Percentiles rank a stretch among this genome's conserved stretches.
phyloP scores from a whole-genome alignment of 2,888 invertebrate genomes.

The Athripsodes cinereus region DNA sequence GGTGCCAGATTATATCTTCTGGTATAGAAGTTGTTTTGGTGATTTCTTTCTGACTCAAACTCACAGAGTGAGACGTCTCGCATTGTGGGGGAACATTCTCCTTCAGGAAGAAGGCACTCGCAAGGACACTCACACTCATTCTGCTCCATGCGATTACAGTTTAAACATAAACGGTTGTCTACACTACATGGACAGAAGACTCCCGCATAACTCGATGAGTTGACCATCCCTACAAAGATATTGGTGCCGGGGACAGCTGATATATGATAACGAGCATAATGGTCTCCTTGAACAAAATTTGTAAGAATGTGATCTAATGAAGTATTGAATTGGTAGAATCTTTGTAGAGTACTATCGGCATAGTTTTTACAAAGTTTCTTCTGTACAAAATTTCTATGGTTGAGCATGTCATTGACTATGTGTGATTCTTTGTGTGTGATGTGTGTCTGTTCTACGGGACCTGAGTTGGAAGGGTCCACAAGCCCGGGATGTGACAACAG shows the following conservation, averaged over 20 bases:
- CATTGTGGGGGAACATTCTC: constrained; percentile 52
- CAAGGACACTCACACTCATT: constrained; percentile 94
- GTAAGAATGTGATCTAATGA: constrained; percentile 69
- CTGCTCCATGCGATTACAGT: constrained; percentile 91
- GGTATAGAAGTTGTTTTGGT: constrained; percentile 33
- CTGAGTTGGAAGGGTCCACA: constrained; percentile 59
- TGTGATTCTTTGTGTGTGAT: constrained; percentile 87
- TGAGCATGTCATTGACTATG: constrained; percentile 84
- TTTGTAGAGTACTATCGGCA: constrained; percentile 78
- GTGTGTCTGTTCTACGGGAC: constrained; percentile 77
- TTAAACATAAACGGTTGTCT: constrained; percentile 80
- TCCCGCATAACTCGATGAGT: constrained; percentile 75
- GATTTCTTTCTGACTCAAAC: constrained; percentile 44
- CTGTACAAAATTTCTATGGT: constrained; percentile 74
- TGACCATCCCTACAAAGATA: constrained; percentile 80
- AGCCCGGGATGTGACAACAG: constrained; percentile 81
- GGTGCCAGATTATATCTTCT: constrained; percentile 43
- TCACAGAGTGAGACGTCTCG: constrained; percentile 41
- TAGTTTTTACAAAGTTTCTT: constrained; percentile 82
- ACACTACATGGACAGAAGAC: constrained; percentile 92
- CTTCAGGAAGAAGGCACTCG: constrained; percentile 85
- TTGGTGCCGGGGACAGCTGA: constrained; percentile 80
- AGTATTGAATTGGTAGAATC: constrained; percentile 79
- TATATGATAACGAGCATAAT: constrained; percentile 81
- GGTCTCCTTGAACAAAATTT: constrained; percentile 81